These are phyloP conservation scores for Oscheius sp. DNA, from an alignment of 2,888 invertebrate species.

Conservation along the genomic window DNA sequence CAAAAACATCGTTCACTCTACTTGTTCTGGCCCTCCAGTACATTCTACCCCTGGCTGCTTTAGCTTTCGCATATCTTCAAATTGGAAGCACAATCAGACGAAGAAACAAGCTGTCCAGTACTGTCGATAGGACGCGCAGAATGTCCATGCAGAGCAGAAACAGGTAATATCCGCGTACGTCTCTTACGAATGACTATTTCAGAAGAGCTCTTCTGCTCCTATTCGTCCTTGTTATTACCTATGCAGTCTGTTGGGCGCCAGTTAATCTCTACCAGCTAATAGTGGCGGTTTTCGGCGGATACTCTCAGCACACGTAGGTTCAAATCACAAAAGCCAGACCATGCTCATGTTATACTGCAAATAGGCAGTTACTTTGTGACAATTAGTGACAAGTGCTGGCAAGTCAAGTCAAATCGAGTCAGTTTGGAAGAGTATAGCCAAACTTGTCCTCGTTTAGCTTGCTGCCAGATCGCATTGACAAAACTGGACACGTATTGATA, in stretches of 20 bases:
- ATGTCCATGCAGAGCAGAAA: conserved; percentile 56
- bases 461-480: not conserved
- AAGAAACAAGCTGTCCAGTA: conserved; percentile 52
- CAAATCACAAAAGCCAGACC: not conserved
- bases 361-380: too few relatives aligned
- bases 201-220: conserved; percentile 85
- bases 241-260: conserved; percentile 90
- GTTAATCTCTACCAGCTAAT: conserved; percentile 84
- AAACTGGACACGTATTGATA: too few relatives aligned
- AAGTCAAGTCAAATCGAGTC: too few relatives aligned
- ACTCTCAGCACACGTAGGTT: conserved; percentile 67
- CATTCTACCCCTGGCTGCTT: conserved; percentile 64
- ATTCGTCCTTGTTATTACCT: conserved; percentile 86
- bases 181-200: not conserved
- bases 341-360: not conserved
- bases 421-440: too few relatives aligned
- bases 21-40: conserved; percentile 50
- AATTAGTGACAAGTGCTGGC: too few relatives aligned
- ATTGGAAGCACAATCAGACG: conserved; percentile 70
- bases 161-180: conserved; percentile 37
- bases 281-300: conserved; percentile 64
- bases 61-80: conserved; percentile 69
- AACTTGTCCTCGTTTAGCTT: not conserved
- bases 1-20: conserved; percentile 64
- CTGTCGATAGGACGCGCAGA: conserved; percentile 51